Evolutionary conservation across 2,888 invertebrate genomes (phyloP).

Genomic region (Pyralis farinalis): DNA sequence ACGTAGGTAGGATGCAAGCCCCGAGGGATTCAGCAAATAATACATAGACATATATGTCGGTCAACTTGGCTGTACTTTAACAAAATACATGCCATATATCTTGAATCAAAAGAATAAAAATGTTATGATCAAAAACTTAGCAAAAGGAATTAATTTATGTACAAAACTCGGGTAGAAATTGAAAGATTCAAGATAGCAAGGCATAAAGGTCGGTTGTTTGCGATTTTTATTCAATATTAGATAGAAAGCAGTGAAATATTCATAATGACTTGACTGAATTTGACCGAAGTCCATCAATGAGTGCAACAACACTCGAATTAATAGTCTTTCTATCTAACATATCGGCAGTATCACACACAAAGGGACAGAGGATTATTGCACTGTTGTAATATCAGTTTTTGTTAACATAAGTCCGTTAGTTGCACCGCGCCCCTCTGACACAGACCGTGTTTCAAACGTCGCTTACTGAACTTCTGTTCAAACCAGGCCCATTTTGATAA

Average conservation of each 20-base stretch:
- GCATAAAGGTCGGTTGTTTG: constrained; percentile 40
- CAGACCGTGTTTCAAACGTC: constrained; percentile 33
- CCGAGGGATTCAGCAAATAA: constrained; percentile 57
- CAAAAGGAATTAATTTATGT: constrained; percentile 3
- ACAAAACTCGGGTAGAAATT: constrained; percentile 11
- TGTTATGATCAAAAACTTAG: background rate
- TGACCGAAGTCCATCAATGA: too few relatives aligned
- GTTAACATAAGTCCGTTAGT: constrained; percentile 25
- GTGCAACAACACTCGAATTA: too few relatives aligned
- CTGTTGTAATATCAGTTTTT: too few relatives aligned
- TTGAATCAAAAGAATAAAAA: constrained; percentile 19
- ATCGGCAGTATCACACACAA: constrained; percentile 22
- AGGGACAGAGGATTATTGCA: constrained; percentile 18
- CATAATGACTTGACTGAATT: too few relatives aligned
- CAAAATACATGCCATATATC: constrained; percentile 23
- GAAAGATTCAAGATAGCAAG: constrained; percentile 30
- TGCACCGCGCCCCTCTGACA: constrained; percentile 37
- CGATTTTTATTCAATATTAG: constrained; percentile 30
- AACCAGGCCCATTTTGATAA: too few relatives aligned
- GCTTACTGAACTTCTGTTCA: constrained; percentile 5
- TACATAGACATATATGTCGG: constrained; percentile 28
- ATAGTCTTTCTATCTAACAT: constrained; percentile 32
- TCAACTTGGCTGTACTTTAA: constrained; percentile 74
- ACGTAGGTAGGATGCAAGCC: constrained; percentile 54
- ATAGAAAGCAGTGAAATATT: constrained; percentile 25